A percentile compares a stretch with the other conserved stretches of the same genome.
phyloP scores from a whole-genome alignment of 2,888 invertebrate species.

The Spisula solida region DNA sequence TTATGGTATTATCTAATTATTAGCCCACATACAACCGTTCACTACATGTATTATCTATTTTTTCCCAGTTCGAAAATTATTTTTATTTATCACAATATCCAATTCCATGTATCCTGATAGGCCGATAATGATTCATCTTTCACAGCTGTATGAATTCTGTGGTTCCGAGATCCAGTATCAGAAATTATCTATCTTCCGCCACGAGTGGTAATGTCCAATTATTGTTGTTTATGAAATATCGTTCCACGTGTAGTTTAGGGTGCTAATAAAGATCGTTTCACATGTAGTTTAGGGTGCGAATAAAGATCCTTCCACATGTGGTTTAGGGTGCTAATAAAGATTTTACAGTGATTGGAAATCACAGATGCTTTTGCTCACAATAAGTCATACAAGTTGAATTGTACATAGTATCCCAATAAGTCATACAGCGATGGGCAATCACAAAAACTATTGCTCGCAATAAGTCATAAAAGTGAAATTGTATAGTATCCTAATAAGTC shows the following conservation, averaged over 20 bases:
- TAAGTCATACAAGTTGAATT: too few species aligned
- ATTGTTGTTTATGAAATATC: slow-evolving; percentile 5
- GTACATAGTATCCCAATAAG: too few species aligned
- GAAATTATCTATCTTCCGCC: background rate
- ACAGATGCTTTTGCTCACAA: too few species aligned
- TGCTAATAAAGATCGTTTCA: background rate
- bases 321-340: slow-evolving; percentile 7
- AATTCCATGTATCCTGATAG: background rate
- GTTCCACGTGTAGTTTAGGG: background rate
- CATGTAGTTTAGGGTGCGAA: too few species aligned
- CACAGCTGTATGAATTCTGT: background rate
- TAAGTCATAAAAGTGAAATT: too few species aligned
- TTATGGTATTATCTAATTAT: background rate
- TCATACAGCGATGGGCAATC: too few species aligned
- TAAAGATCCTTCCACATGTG: background rate
- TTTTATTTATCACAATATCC: background rate
- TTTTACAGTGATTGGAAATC: too few species aligned
- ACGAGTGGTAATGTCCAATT: background rate
- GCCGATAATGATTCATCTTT: background rate
- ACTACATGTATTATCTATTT: background rate
- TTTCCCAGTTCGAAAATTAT: background rate
- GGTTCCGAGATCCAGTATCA: background rate
- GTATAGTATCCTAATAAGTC: too few species aligned
- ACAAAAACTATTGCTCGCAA: too few species aligned
- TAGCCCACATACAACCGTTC: background rate